Percentiles rank a stretch among this genome's conserved stretches.
These are phyloP conservation scores for Intellagama lesueurii DNA, from an alignment of 2,797 vertebrate genomes.

Conservation along the genomic window DNA sequence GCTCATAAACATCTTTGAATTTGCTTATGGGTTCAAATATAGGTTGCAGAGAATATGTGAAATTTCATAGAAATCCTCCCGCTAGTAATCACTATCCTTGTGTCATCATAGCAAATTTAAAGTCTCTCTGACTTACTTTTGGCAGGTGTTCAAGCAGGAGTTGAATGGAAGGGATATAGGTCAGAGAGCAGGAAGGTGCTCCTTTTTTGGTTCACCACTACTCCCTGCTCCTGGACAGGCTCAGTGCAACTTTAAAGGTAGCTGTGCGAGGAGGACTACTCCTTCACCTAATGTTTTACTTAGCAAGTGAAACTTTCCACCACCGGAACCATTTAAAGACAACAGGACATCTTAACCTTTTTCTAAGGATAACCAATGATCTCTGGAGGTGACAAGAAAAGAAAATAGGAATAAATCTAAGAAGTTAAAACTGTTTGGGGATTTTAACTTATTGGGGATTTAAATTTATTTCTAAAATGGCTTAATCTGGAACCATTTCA, in stretches of 20 bases:
- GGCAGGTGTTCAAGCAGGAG: conserved; percentile 16
- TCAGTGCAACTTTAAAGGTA: not conserved
- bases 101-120: conserved; percentile 26
- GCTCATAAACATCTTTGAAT: too few relatives aligned
- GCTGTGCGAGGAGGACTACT: too few relatives aligned
- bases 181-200: not conserved
- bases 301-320: not conserved
- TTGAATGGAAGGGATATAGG: not conserved
- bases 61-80: too few relatives aligned
- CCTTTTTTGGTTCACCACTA: not conserved
- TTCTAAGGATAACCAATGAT: not conserved
- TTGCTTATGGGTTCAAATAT: too few relatives aligned
- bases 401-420: not conserved
- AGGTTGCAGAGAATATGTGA: too few relatives aligned
- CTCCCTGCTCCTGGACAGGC: not conserved
- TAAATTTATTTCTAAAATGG: not conserved
- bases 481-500: not conserved
- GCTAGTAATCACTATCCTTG: conserved; percentile 14
- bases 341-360: not conserved
- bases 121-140: conserved; percentile 19
- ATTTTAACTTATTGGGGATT: too few relatives aligned
- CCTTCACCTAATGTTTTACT: not conserved
- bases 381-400: too few relatives aligned
- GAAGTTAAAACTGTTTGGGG: not conserved
- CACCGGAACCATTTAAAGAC: not conserved